Evolutionary conservation across 1,140 invertebrate species (phyloP).

Genomic region (Apis dorsata): DNA sequence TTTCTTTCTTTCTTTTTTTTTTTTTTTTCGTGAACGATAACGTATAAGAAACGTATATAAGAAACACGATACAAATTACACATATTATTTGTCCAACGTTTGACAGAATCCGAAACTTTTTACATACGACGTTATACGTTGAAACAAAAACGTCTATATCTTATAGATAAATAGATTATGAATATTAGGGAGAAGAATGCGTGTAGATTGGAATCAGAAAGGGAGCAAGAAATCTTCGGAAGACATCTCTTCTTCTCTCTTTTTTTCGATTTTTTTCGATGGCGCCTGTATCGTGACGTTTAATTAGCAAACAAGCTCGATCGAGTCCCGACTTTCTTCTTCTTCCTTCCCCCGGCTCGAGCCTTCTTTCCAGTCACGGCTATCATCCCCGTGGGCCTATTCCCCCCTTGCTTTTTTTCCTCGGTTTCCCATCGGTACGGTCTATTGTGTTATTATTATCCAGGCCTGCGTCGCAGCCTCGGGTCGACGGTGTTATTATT

Average conservation of each 20-base stretch:
- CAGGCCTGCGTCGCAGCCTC: constrained; percentile 53
- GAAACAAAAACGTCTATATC: no score
- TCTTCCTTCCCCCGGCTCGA: neutral
- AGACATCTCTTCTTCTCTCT: neutral
- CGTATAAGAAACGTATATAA: no score
- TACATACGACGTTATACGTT: no score
- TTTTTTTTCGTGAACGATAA: no score
- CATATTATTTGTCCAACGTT: no score
- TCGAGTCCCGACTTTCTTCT: constrained; percentile 9
- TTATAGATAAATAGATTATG: no score
- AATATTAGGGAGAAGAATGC: no score
- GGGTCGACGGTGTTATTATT: constrained; percentile 67
- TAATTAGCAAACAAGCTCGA: constrained; percentile 47
- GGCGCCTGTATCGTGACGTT: constrained; percentile 26
- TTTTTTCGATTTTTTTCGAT: constrained; percentile 36
- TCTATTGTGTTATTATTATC: constrained; percentile 66
- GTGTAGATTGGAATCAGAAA: no score
- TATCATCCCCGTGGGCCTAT: constrained; percentile 24
- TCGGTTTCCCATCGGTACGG: constrained; percentile 54
- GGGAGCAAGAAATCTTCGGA: no score
- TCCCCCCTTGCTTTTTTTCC: constrained; percentile 32
- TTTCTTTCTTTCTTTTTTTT: no score
- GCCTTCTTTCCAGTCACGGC: neutral
- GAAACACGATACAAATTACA: no score
- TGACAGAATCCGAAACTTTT: no score